Conservation (phyloP, 2,888 invertebrate species). For the Chrysolina haemoptera region DNA sequence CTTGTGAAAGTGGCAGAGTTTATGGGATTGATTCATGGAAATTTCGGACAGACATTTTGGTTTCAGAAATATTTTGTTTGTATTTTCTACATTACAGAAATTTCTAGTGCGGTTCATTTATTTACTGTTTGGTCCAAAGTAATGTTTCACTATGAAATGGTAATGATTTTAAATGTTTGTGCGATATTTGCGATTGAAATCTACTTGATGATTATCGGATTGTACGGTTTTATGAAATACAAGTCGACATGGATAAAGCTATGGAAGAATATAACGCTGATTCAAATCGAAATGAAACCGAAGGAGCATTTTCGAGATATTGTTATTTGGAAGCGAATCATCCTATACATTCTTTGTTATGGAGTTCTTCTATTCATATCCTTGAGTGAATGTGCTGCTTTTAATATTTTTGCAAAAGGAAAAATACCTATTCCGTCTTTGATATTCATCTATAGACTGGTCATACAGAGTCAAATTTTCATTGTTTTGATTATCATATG, state of each 20-base stretch:
- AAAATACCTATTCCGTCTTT: neutral
- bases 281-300: neutral
- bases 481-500: too few relatives aligned
- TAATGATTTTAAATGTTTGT: neutral
- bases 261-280: neutral
- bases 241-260: neutral
- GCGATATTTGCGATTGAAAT: neutral
- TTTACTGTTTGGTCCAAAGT: neutral
- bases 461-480: neutral
- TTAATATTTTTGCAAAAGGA: neutral
- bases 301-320: neutral
- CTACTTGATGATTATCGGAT: neutral
- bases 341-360: neutral
- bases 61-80: neutral
- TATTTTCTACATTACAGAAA: neutral
- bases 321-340: neutral
- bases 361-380: neutral
- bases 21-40: neutral
- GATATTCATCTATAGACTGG: neutral
- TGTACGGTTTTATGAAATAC: neutral
- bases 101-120: neutral
- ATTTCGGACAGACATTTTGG: neutral
- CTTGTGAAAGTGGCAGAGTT: neutral
- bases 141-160: neutral
- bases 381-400: neutral